A percentile compares a stretch with the other conserved stretches of the same genome.
Conservation (phyloP, 2,888 invertebrate genomes). For the Mesopsocus fuscifrons region DNA sequence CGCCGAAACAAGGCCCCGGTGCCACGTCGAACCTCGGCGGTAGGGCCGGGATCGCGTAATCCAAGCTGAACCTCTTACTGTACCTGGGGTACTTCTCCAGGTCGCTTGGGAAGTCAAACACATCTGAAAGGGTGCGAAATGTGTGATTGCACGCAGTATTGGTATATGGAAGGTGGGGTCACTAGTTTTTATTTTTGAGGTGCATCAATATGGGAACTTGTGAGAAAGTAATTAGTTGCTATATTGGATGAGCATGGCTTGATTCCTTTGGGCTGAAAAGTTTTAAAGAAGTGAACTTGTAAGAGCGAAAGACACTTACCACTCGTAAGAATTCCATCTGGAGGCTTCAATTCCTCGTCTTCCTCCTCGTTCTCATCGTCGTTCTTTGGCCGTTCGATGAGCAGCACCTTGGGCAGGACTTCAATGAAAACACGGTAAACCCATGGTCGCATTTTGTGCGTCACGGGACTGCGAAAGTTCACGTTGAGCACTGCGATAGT, state of each 20-base stretch:
- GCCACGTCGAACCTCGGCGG: conserved; percentile 20
- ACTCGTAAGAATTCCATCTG: conserved; percentile 44
- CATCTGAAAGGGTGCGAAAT: conserved; percentile 30
- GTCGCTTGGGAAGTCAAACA: conserved; percentile 46
- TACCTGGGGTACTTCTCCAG: conserved; percentile 40
- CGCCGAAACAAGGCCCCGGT: conserved; percentile 35
- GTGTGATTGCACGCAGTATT: no score
- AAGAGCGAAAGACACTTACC: conserved; percentile 6
- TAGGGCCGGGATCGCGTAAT: conserved; percentile 48
- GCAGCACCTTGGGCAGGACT: conserved; percentile 59
- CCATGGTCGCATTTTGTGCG: conserved; percentile 84
- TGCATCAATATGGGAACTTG: no score
- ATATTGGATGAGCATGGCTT: no score
- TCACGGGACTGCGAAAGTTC: conserved; percentile 75
- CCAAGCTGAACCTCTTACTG: conserved; percentile 41
- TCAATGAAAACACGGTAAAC: conserved; percentile 47
- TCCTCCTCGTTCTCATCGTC: conserved; percentile 42
- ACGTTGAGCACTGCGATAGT: conserved; percentile 88
- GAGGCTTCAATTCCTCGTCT: conserved; percentile 24
- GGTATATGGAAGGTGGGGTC: no score
- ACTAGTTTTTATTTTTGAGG: no score
- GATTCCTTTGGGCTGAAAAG: no score
- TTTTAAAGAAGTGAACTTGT: no score
- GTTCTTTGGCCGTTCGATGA: conserved; percentile 75
- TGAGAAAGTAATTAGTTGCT: no score